phyloP scores from a whole-genome alignment of 1,140 invertebrate species.

The Thalassaphorura encarpata region DNA sequence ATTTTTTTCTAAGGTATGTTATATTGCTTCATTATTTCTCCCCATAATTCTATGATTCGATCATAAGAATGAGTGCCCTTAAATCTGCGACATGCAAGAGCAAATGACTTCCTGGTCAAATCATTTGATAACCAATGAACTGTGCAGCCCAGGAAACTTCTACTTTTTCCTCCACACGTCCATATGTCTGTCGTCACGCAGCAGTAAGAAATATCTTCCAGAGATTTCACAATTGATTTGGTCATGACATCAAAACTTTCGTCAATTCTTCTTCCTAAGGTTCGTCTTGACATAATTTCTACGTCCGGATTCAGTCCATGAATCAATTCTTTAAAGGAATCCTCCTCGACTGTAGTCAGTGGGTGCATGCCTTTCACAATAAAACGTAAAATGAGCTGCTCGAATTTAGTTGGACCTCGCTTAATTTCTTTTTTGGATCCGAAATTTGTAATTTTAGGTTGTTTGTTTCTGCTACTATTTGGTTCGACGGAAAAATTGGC shows the following conservation, averaged over 20 bases:
- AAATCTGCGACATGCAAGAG: constrained; percentile 25
- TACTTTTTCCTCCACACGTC: constrained; percentile 1
- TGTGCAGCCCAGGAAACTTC: background rate
- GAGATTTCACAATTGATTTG: background rate
- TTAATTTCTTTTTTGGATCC: no score
- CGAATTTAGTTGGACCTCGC: no score
- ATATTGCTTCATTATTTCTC: constrained; percentile 21
- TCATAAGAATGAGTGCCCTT: constrained; percentile 26
- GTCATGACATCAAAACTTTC: background rate
- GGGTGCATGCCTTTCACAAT: no score
- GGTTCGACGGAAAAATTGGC: no score
- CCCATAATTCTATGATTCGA: constrained; percentile 19
- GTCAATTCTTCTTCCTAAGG: background rate
- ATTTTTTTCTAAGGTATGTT: constrained; percentile 26
- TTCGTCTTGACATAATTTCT: background rate
- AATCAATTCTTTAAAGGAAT: background rate
- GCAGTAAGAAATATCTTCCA: background rate
- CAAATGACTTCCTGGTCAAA: background rate
- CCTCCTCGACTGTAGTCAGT: background rate
- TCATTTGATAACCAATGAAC: constrained; percentile 3
- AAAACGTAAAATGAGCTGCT: no score
- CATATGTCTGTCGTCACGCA: background rate
- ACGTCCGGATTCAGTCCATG: background rate
- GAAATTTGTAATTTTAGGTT: no score
- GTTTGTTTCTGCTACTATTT: no score